phyloP scores from a whole-genome alignment of 2,888 invertebrate genomes.

The Tanypteryx hageni region DNA sequence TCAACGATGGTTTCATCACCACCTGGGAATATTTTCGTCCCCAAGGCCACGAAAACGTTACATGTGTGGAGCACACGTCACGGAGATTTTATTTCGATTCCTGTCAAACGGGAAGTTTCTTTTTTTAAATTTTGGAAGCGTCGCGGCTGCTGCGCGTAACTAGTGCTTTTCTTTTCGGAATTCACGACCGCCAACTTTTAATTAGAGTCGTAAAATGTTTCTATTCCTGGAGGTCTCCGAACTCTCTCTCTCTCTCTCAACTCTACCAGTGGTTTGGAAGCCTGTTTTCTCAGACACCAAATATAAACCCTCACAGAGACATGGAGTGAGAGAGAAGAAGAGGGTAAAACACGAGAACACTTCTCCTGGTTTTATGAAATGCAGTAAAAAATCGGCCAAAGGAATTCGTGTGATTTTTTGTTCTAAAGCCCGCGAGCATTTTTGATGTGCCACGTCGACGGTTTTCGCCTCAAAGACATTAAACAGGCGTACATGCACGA shows the following conservation, averaged over 20 bases:
- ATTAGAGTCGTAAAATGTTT: conserved; percentile 32
- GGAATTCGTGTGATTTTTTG: not conserved
- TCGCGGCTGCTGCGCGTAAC: not conserved
- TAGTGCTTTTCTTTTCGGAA: not conserved
- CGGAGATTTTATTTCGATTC: conserved; percentile 13
- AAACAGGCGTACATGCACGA: not conserved
- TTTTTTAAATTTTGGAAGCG: not conserved
- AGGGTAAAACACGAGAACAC: too few species aligned
- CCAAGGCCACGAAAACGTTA: not conserved
- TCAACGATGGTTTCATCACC: not conserved
- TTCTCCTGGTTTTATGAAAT: conserved; percentile 5
- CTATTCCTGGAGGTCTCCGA: conserved; percentile 19
- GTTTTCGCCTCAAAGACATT: not conserved
- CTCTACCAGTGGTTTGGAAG: not conserved
- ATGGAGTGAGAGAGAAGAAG: not conserved
- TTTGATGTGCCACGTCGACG: not conserved
- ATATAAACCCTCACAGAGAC: not conserved
- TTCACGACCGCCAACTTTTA: conserved; percentile 32
- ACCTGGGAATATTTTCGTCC: not conserved
- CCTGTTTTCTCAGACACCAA: not conserved
- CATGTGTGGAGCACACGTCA: not conserved
- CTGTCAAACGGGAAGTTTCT: conserved; percentile 3
- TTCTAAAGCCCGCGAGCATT: not conserved
- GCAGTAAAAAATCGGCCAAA: not conserved
- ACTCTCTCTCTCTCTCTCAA: not conserved